Conservation (phyloP, 2,797 vertebrate species). For the Schizopygopsis pylzovi region DNA sequence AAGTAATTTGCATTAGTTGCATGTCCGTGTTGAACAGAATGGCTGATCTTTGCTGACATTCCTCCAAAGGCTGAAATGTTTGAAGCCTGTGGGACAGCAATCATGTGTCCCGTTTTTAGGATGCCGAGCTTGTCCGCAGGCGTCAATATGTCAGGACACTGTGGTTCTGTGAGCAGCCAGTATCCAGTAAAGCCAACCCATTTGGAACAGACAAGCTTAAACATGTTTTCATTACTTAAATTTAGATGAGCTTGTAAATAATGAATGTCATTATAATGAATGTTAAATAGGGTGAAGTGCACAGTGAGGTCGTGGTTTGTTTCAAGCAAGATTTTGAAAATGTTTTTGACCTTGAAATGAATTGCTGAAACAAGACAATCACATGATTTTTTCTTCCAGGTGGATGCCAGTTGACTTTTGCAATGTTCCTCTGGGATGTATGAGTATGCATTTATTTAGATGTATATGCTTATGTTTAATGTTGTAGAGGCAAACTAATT, state of each 20-base stretch:
- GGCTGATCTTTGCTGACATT: not conserved
- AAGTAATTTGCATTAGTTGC: not conserved
- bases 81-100: slow-evolving; percentile 19
- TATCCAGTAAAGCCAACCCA: slow-evolving; percentile 20
- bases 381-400: not conserved
- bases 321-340: slow-evolving; percentile 4
- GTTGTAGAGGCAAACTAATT: not conserved
- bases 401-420: not conserved
- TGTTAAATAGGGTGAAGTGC: slow-evolving; percentile 13
- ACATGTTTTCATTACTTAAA: slow-evolving; percentile 45
- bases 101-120: slow-evolving; percentile 31
- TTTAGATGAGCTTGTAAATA: slow-evolving; percentile 58
- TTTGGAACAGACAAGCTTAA: slow-evolving; percentile 46
- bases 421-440: not conserved
- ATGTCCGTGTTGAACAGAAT: not conserved
- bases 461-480: not conserved
- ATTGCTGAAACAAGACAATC: slow-evolving; percentile 19
- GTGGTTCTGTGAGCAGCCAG: slow-evolving; percentile 17
- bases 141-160: slow-evolving; percentile 43
- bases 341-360: slow-evolving; percentile 11
- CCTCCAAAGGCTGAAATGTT: slow-evolving; percentile 12
- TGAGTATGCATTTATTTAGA: slow-evolving; percentile 19
- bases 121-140: slow-evolving; percentile 19
- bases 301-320: slow-evolving; percentile 3
- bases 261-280: slow-evolving; percentile 50